These are phyloP conservation scores for Sus cebifrons DNA, from an alignment of 2,797 vertebrate species.

Conservation along the genomic window DNA sequence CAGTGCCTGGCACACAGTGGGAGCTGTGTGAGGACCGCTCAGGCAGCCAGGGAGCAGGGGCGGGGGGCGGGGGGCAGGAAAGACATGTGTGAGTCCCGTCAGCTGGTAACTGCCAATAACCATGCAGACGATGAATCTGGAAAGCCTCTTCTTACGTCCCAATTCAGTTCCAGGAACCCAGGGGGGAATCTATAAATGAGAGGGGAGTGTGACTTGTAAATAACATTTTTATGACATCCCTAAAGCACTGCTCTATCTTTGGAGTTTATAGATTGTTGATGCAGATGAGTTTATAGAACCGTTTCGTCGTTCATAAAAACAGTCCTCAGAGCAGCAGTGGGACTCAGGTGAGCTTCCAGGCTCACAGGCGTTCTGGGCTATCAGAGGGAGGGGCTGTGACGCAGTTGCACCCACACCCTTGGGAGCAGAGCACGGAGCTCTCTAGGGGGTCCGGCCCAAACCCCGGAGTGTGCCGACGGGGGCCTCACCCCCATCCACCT, in stretches of 20 bases:
- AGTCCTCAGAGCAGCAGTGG: neutral
- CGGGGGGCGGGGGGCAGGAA: fast-evolving
- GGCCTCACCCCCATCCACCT: fast-evolving
- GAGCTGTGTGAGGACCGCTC: fast-evolving
- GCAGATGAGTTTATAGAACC: constrained; percentile 65
- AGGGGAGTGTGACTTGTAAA: constrained; percentile 62
- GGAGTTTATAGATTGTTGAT: constrained; percentile 55
- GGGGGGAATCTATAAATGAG: constrained; percentile 66
- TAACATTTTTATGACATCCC: constrained; percentile 72
- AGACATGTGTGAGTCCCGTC: fast-evolving
- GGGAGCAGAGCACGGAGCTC: neutral
- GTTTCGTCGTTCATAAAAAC: constrained; percentile 47
- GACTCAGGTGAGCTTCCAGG: neutral
- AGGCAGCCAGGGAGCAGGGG: neutral
- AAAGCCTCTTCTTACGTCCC: constrained; percentile 6
- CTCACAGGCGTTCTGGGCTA: neutral
- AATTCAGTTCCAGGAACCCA: constrained; percentile 51
- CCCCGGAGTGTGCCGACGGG: fast-evolving
- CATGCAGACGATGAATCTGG: constrained; percentile 19
- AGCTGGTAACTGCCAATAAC: constrained; percentile 56
- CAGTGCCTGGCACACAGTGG: neutral
- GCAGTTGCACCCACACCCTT: fast-evolving
- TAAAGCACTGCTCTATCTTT: constrained; percentile 53
- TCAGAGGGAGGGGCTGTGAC: neutral
- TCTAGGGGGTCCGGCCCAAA: neutral